Conservation (phyloP, 2,888 invertebrate genomes). For the Noctuana brunneofusca region DNA sequence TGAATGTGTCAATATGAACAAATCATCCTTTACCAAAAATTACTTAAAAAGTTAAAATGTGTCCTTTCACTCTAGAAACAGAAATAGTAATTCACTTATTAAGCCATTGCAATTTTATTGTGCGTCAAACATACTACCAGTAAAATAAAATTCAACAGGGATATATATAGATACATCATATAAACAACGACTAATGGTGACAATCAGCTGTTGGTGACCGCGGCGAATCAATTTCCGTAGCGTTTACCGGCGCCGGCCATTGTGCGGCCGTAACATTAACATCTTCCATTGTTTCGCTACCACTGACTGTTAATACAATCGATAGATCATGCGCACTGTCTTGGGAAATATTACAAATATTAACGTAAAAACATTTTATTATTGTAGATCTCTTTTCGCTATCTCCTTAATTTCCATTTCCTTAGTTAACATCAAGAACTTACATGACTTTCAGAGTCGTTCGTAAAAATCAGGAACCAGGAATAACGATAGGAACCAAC, state of each 20-base stretch:
- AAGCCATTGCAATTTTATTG: not conserved
- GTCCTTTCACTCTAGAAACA: too few relatives aligned
- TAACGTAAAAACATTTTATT: not conserved
- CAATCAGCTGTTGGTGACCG: conserved; percentile 19
- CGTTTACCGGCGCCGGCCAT: conserved; percentile 38
- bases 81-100: too few relatives aligned
- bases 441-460: too few relatives aligned
- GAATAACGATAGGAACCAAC: too few relatives aligned
- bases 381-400: not conserved
- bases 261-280: conserved; percentile 38
- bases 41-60: too few relatives aligned
- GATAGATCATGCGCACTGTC: not conserved
- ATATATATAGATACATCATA: not conserved
- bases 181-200: conserved; percentile 7
- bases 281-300: conserved; percentile 38
- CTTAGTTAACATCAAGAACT: too few relatives aligned
- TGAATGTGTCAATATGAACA: not conserved
- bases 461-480: too few relatives aligned
- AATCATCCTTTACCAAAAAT: too few relatives aligned
- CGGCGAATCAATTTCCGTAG: conserved; percentile 26
- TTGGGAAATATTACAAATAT: not conserved
- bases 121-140: not conserved
- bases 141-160: not conserved
- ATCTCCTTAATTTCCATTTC: not conserved
- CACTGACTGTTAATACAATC: not conserved